phyloP scores from a whole-genome alignment of 2,888 invertebrate species.

The Parnassius orleans region DNA sequence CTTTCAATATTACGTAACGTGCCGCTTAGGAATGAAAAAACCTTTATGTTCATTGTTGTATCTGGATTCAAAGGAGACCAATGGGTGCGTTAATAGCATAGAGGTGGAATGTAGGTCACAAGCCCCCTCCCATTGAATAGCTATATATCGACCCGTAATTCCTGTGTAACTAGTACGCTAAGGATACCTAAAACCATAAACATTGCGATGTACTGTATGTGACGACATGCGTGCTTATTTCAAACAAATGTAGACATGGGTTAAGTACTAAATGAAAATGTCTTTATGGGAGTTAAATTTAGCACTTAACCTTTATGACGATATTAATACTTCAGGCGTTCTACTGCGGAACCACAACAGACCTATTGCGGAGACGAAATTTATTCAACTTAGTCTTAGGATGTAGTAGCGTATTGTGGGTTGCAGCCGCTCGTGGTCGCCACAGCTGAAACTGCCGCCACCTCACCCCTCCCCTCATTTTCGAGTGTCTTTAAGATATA shows the following conservation, averaged over 20 bases:
- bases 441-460: too few relatives aligned
- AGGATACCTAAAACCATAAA: slow-evolving; percentile 9
- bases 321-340: neutral
- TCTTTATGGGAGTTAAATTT: neutral
- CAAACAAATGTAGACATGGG: neutral
- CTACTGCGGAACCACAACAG: slow-evolving; percentile 3
- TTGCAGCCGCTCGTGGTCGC: too few relatives aligned
- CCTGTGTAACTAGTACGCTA: slow-evolving; percentile 2
- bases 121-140: slow-evolving; percentile 22
- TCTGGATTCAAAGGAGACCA: slow-evolving; percentile 26
- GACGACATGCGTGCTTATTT: neutral
- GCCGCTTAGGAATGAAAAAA: slow-evolving; percentile 18
- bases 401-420: too few relatives aligned
- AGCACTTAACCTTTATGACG: neutral
- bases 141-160: slow-evolving; percentile 12
- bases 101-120: slow-evolving; percentile 25
- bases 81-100: slow-evolving; percentile 27
- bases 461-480: too few relatives aligned
- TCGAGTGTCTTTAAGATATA: too few relatives aligned
- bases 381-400: slow-evolving; percentile 10
- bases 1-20: slow-evolving; percentile 10
- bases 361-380: slow-evolving; percentile 12
- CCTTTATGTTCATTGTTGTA: slow-evolving; percentile 20
- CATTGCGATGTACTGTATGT: neutral
- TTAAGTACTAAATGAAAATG: neutral